Conservation (phyloP, 2,888 invertebrate genomes). For the Hydroisotoma schaefferi region DNA sequence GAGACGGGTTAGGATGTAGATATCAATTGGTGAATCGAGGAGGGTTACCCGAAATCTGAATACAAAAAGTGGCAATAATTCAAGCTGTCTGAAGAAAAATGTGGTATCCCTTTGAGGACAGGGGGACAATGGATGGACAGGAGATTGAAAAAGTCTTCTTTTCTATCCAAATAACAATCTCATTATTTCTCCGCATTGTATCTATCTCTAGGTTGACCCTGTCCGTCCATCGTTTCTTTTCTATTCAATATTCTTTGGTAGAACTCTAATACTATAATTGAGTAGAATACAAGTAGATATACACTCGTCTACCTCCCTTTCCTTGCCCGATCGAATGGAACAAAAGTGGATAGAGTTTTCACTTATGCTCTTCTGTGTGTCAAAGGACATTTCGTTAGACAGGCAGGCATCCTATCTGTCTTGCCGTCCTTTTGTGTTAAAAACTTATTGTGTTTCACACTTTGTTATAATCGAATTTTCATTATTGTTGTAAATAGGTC, state of each 20-base stretch:
- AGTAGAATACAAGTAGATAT: no score
- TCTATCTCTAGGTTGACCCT: conserved; percentile 16
- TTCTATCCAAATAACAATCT: conserved; percentile 9
- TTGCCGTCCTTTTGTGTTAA: background rate
- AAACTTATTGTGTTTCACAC: conserved; percentile 8
- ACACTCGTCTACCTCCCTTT: no score
- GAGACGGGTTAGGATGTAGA: background rate
- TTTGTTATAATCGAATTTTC: conserved; percentile 1
- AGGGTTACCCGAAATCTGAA: background rate
- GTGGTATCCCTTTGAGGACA: conserved; percentile 6
- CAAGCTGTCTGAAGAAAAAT: conserved; percentile 6
- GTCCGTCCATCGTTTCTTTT: conserved; percentile 9
- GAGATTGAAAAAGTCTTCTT: conserved; percentile 13
- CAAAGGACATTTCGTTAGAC: background rate
- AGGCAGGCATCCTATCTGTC: background rate
- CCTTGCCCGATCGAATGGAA: no score
- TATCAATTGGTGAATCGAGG: no score
- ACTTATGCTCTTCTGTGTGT: background rate
- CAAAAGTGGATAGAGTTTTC: background rate
- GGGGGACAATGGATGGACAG: conserved; percentile 12
- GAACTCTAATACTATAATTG: no score
- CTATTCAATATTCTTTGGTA: no score
- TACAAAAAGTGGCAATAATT: background rate
- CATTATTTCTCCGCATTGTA: conserved; percentile 8
- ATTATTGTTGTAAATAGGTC: conserved; percentile 3